Conservation (phyloP, 2,113 vertebrate species). For the Heloderma charlesbogerti region DNA sequence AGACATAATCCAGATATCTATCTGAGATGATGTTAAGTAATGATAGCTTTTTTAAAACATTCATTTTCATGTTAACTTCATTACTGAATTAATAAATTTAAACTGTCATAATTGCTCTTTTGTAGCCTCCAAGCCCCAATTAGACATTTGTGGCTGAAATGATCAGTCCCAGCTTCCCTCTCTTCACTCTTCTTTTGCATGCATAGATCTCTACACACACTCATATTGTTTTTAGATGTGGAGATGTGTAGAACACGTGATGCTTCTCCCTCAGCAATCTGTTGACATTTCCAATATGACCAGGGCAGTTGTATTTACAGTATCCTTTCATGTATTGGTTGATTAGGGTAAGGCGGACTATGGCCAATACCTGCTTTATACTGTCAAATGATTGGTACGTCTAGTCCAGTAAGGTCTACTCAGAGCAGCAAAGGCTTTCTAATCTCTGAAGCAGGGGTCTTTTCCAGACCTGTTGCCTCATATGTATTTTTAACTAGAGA, state of each 20-base stretch:
- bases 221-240: not conserved
- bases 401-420: not conserved
- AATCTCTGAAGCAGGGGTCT: not conserved
- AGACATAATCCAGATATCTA: not conserved
- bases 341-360: not conserved
- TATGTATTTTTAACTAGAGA: not conserved
- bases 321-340: not conserved
- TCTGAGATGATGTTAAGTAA: conserved; percentile 19
- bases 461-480: not conserved
- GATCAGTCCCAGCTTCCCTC: conserved; percentile 31
- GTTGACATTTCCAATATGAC: not conserved
- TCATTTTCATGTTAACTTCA: conserved; percentile 33
- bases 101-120: conserved; percentile 48
- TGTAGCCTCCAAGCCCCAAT: conserved; percentile 42
- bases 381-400: not conserved
- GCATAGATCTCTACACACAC: not conserved
- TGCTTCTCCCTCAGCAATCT: not conserved
- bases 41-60: not conserved
- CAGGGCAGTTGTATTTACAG: not conserved
- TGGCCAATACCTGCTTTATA: not conserved
- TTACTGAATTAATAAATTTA: conserved; percentile 55
- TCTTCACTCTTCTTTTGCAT: not conserved
- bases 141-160: conserved; percentile 53
- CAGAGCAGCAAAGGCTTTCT: not conserved
- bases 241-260: not conserved